phyloP scores from a whole-genome alignment of 2,888 invertebrate species.

The Pediacus dermestoides region DNA sequence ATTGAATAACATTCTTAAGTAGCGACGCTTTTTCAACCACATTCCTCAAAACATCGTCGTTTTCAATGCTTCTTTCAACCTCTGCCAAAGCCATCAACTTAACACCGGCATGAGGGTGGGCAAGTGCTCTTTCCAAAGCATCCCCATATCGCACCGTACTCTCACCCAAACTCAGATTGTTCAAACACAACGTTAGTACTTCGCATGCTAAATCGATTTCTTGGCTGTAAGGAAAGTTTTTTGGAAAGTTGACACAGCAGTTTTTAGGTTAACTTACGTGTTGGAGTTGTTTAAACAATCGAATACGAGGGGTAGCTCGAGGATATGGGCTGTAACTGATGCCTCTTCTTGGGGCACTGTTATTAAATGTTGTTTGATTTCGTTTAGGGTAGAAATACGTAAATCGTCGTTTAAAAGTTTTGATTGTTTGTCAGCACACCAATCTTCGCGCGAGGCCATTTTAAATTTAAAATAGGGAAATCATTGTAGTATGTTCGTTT shows the following conservation, averaged over 20 bases:
- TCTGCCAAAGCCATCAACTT: slow-evolving; percentile 63
- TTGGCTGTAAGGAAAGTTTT: slow-evolving; percentile 49
- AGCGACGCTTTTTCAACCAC: slow-evolving; percentile 44
- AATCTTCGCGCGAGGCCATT: slow-evolving; percentile 48
- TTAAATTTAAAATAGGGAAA: too few species aligned
- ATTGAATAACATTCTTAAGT: slow-evolving; percentile 55
- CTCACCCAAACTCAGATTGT: slow-evolving; percentile 60
- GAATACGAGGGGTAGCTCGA: slow-evolving; percentile 60
- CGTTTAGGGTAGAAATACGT: slow-evolving; percentile 49
- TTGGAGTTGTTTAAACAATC: slow-evolving; percentile 60
- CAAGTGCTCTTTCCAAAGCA: slow-evolving; percentile 59
- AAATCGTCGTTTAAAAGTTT: slow-evolving; percentile 50
- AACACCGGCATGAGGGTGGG: slow-evolving; percentile 61
- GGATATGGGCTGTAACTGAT: slow-evolving; percentile 43
- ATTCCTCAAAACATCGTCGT: slow-evolving; percentile 36
- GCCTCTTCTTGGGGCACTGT: slow-evolving; percentile 47
- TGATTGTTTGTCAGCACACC: slow-evolving; percentile 51
- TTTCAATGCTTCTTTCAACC: slow-evolving; percentile 48
- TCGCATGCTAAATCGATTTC: slow-evolving; percentile 63
- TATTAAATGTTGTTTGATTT: slow-evolving; percentile 49
- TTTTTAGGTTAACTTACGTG: slow-evolving; percentile 44
- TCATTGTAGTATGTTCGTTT: neutral
- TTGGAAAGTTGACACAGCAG: slow-evolving; percentile 25
- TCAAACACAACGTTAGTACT: slow-evolving; percentile 62
- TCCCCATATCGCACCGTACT: slow-evolving; percentile 58